Percentiles rank a stretch among this genome's conserved stretches.
Evolutionary conservation across 37 sponge, comb jelly and placozoan genomes (phyloP).

Genomic region (Geodia barretti): DNA sequence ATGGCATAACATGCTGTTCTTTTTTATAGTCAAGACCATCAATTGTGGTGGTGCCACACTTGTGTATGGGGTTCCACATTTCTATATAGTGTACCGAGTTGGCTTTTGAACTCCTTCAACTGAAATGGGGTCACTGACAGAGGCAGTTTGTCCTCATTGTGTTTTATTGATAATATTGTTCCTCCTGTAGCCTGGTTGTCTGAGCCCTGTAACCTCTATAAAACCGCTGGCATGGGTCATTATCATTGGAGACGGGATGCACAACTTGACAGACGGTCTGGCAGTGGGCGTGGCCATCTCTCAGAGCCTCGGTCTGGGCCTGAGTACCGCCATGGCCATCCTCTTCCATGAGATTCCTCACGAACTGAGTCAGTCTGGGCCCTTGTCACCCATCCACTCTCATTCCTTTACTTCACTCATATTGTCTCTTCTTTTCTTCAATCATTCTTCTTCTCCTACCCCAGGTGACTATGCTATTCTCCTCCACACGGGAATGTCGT

Average conservation of each 20-base stretch:
- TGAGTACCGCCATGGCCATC: slow-evolving; percentile 58
- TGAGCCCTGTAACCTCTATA: not conserved
- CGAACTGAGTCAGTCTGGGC: slow-evolving; percentile 57
- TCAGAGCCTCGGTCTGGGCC: slow-evolving; percentile 50
- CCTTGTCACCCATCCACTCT: not conserved
- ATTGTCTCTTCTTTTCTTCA: slow-evolving; percentile 1
- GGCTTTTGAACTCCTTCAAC: too few species aligned
- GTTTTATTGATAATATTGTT: not conserved
- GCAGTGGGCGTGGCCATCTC: slow-evolving; percentile 73
- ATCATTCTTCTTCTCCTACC: not conserved
- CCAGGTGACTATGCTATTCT: slow-evolving; percentile 69
- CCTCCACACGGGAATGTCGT: slow-evolving; percentile 51
- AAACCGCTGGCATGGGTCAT: slow-evolving; percentile 50
- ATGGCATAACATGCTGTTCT: too few species aligned
- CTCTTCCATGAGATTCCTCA: slow-evolving; percentile 76
- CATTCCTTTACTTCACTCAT: too few species aligned
- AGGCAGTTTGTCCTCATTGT: too few species aligned
- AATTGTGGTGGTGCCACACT: too few species aligned
- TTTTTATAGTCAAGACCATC: too few species aligned
- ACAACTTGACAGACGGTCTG: slow-evolving; percentile 80
- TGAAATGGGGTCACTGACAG: too few species aligned
- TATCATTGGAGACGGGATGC: slow-evolving; percentile 63
- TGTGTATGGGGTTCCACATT: too few species aligned
- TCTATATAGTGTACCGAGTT: too few species aligned
- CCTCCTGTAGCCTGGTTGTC: not conserved